These are phyloP conservation scores for Sisyra terminalis DNA, from an alignment of 2,888 invertebrate genomes.

Conservation along the genomic window DNA sequence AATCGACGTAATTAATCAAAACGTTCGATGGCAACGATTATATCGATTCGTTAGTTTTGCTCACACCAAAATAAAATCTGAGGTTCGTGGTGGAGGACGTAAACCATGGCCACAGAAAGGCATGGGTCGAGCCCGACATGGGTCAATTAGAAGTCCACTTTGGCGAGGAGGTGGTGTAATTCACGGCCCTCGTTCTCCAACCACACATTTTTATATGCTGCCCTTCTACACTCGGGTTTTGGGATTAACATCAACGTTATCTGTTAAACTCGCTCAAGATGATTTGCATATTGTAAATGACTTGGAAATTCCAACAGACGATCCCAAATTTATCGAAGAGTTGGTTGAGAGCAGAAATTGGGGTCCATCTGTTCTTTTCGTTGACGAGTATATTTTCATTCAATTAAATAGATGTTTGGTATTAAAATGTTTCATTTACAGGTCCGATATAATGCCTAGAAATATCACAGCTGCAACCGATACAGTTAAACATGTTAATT, in stretches of 20 bases:
- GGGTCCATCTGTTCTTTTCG: constrained; percentile 90
- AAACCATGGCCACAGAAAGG: constrained; percentile 99
- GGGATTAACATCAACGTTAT: constrained; percentile 70
- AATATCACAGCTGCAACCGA: constrained; percentile 78
- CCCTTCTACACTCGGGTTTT: constrained; percentile 57
- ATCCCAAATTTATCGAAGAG: constrained; percentile 60
- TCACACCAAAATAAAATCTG: constrained; percentile 61
- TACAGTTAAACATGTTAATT: constrained; percentile 61
- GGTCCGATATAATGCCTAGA: constrained; percentile 69
- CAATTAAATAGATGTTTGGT: not conserved
- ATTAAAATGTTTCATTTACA: constrained; percentile 27
- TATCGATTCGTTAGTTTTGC: constrained; percentile 72
- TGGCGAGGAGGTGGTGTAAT: constrained; percentile 69
- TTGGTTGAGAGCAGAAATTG: constrained; percentile 74
- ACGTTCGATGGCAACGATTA: constrained; percentile 70
- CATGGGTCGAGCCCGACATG: constrained; percentile 75
- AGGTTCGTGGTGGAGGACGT: constrained; percentile 73
- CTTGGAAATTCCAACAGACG: constrained; percentile 71
- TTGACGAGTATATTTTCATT: constrained; percentile 68
- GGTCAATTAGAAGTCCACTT: constrained; percentile 79
- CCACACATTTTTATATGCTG: constrained; percentile 85
- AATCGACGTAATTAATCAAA: constrained; percentile 72
- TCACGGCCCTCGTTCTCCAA: constrained; percentile 86
- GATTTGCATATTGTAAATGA: constrained; percentile 82
- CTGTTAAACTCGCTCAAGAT: constrained; percentile 88